A percentile compares a stretch with the other conserved stretches of the same genome.
These are phyloP conservation scores for Drosophila crucigera DNA, from an alignment of 2,888 invertebrate species.

Conservation along the genomic window DNA sequence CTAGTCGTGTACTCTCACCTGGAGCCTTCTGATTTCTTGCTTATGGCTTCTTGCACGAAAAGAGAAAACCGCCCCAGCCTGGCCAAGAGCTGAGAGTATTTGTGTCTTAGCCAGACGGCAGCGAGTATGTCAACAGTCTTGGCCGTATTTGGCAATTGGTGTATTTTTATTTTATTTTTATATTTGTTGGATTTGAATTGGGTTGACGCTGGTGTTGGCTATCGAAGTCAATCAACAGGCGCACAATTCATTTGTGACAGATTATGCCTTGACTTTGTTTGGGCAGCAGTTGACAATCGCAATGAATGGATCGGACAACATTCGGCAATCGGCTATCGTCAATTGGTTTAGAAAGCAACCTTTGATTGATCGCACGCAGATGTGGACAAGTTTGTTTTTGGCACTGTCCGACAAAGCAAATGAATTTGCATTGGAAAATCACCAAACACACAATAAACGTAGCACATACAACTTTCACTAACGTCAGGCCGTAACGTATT, in stretches of 20 bases:
- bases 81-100: conserved; percentile 20
- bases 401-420: conserved; percentile 42
- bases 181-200: conserved; percentile 62
- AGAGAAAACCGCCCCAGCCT: conserved; percentile 64
- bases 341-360: conserved; percentile 67
- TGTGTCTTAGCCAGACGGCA: conserved; percentile 16
- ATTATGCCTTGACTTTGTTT: conserved; percentile 74
- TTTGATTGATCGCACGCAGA: conserved; percentile 66
- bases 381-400: conserved; percentile 38
- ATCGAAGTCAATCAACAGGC: conserved; percentile 69
- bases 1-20: background rate
- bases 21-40: conserved; percentile 10
- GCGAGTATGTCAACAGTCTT: conserved; percentile 40
- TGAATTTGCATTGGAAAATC: conserved; percentile 67
- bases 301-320: conserved; percentile 36
- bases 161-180: conserved; percentile 9
- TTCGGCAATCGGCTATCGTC: conserved; percentile 10
- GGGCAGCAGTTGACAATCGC: conserved; percentile 51
- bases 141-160: conserved; percentile 57
- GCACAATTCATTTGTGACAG: conserved; percentile 77
- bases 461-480: conserved; percentile 65
- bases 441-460: conserved; percentile 21
- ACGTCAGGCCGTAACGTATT: conserved; percentile 18
- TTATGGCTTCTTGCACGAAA: conserved; percentile 47
- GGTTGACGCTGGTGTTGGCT: conserved; percentile 60